Conservation (phyloP, 1,140 invertebrate species). For the Saccostrea cuccullata region DNA sequence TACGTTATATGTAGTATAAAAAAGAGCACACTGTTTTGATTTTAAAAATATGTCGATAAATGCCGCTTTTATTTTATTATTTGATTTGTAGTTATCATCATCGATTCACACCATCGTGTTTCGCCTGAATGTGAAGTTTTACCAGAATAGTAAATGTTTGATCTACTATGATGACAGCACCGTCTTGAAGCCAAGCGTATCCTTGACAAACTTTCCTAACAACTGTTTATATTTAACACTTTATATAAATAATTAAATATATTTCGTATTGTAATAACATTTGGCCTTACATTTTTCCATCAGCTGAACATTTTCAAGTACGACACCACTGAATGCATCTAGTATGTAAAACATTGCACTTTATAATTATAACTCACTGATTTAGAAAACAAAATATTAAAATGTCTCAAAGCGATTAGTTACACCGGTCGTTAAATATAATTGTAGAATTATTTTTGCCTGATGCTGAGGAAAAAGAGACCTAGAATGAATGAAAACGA, state of each 20-base stretch:
- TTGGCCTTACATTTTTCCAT: neutral
- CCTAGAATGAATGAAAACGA: neutral
- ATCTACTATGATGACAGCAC: neutral
- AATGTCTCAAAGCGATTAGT: neutral
- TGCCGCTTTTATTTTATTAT: neutral
- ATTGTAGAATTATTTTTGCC: conserved; percentile 1
- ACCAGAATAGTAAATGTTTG: conserved; percentile 16
- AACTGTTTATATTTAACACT: neutral
- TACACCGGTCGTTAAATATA: neutral
- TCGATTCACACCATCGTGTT: neutral
- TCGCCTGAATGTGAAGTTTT: neutral
- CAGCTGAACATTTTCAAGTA: conserved; percentile 17
- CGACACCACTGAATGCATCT: neutral
- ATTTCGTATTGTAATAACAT: neutral
- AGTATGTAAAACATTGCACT: neutral
- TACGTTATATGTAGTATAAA: too few species aligned
- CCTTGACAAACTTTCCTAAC: neutral
- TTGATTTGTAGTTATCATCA: neutral
- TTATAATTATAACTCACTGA: neutral
- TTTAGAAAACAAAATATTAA: neutral
- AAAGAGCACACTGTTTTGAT: too few species aligned
- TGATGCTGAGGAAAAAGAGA: neutral
- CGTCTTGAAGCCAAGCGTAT: neutral
- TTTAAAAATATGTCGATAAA: neutral
- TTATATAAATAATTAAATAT: neutral